Conservation (phyloP, 2,113 vertebrate species). For the Indri indri region DNA sequence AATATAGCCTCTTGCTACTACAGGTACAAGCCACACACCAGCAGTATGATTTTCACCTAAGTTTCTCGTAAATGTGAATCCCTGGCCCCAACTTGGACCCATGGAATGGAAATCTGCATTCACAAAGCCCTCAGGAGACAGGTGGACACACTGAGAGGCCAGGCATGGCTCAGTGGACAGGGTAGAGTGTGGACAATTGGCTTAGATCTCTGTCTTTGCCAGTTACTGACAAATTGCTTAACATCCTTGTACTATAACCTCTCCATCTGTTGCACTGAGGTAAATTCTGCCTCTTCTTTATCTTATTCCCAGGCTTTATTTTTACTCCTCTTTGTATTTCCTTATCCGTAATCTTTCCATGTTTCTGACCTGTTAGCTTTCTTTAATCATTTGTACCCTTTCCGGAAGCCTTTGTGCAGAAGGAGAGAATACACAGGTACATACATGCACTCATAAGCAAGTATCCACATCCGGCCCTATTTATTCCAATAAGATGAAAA, state of each 20-base stretch:
- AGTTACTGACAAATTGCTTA: not conserved
- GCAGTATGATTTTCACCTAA: rapidly evolving
- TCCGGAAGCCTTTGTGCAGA: not conserved
- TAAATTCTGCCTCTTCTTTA: not conserved
- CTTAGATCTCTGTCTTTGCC: not conserved
- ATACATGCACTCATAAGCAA: not conserved
- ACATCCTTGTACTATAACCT: not conserved
- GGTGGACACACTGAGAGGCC: not conserved
- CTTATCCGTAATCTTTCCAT: not conserved
- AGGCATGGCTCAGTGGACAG: not conserved
- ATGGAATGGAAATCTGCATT: not conserved
- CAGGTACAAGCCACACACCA: too few species aligned
- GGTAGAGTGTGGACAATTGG: not conserved
- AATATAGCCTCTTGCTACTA: not conserved
- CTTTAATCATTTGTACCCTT: not conserved
- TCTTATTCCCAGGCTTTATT: not conserved
- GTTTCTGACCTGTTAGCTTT: not conserved
- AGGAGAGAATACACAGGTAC: not conserved
- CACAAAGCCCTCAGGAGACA: not conserved
- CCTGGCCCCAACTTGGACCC: not conserved
- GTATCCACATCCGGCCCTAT: not conserved
- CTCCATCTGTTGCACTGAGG: not conserved
- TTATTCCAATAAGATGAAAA: not conserved
- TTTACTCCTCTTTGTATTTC: not conserved
- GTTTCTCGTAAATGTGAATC: not conserved